Evolutionary conservation across 2,888 invertebrate species (phyloP), one percentile per base, ranked within the genome.

Genomic region (Neelides folsomi): DNA sequence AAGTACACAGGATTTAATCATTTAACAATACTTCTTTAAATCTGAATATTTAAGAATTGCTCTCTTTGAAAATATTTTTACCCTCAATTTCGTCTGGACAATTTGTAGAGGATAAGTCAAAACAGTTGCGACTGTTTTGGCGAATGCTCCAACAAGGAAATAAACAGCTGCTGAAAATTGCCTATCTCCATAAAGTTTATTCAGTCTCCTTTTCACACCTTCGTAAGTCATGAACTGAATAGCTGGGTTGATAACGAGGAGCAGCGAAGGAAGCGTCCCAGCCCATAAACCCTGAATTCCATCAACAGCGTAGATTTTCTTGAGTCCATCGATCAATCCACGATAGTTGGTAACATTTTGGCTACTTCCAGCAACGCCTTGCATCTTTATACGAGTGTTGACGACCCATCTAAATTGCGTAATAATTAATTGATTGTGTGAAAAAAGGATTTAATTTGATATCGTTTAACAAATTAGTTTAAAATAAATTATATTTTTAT

Each of bases 151-250:
- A 53, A 86, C 75, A 8, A 78, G 62, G 66, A 82, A 82, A 63
- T 81, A 82, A 50, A 79, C 73, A 36, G 80, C 71, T 6, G 82
- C 77, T 49, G 79, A 60, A 39, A 63, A 75, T n/a, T 62, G 60
- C n/a, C 72, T 72, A 1, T 68, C 67, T 1, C 62, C 61, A 18
- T 73, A 68, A 52, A 71, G 72, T 6, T 74, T 69, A 10, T 73
- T 71, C 45, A 85, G 71, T 60, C 76, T 77, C 53, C 88, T 76
- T 70, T 93, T 93, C 12, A 92, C 72, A 49, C 81, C 73, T 71
- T 93, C 92, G 69, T 93, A 93, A 48, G 86, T 80, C 79, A 90
- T 88, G 68, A 92, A 92, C 69, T 92, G 90, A 57, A 93, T 79
- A 1, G 90, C 87, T 13, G 93, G 93, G 73, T 93, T 93, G 9